Evolutionary conservation across 2,888 invertebrate species (phyloP).

Genomic region (Callinectes sapidus): DNA sequence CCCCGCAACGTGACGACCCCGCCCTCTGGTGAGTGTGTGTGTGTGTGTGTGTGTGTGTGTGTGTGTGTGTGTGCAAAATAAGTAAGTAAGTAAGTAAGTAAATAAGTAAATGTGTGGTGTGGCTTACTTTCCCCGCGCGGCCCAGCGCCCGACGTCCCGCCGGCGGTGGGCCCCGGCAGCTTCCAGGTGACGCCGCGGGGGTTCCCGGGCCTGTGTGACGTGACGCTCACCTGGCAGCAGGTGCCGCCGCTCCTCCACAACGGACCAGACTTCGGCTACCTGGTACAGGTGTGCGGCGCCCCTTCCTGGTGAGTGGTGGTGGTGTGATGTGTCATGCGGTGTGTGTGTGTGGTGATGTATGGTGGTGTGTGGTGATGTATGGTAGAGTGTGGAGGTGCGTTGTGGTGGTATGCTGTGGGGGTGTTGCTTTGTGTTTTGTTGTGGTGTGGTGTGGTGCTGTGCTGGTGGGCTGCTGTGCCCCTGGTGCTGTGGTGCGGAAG

Average conservation of each 20-base stretch:
- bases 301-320: background rate
- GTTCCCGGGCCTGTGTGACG: background rate
- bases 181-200: background rate
- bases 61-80: conserved; percentile 27
- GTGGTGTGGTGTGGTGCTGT: background rate
- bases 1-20: conserved; percentile 14
- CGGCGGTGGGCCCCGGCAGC: conserved; percentile 26
- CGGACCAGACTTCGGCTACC: conserved; percentile 37
- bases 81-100: background rate
- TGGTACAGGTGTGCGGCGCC: conserved; percentile 3
- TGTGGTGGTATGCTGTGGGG: too few species aligned
- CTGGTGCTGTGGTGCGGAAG: background rate
- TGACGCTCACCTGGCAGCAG: conserved; percentile 31
- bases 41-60: background rate
- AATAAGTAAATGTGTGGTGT: background rate
- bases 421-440: too few species aligned
- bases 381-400: too few species aligned
- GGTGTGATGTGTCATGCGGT: background rate
- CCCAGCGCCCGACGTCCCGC: background rate
- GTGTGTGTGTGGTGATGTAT: background rate
- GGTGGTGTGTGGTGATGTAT: background rate
- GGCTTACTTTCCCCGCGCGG: background rate
- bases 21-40: conserved; percentile 17
- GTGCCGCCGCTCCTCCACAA: conserved; percentile 39
- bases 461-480: background rate